Conservation (phyloP, 2,888 invertebrate species). For the Alloscopus bannaensis region DNA sequence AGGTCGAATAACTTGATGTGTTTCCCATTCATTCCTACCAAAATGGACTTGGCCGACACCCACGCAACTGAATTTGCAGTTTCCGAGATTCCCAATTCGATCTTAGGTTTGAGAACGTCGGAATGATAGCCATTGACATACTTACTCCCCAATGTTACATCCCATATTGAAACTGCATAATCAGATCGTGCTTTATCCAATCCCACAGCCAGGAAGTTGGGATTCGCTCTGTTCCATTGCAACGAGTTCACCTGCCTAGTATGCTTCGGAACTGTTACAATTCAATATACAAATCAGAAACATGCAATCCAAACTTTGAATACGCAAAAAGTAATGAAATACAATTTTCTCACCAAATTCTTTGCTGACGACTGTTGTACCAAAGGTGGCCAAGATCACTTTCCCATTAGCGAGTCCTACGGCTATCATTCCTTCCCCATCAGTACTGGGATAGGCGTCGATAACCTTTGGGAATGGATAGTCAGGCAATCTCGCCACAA, state of each 20-base stretch:
- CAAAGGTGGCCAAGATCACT: constrained; percentile 86
- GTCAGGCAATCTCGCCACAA: constrained; percentile 84
- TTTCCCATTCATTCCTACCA: constrained; percentile 94
- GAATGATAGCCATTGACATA: constrained; percentile 74
- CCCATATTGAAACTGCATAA: constrained; percentile 93
- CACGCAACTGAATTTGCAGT: constrained; percentile 90
- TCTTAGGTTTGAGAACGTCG: constrained; percentile 80
- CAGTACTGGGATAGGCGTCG: constrained; percentile 87
- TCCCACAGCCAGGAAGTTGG: constrained; percentile 88
- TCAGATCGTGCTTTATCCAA: constrained; percentile 93
- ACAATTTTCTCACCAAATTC: constrained; percentile 78
- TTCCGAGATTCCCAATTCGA: constrained; percentile 89
- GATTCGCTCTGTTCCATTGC: constrained; percentile 90
- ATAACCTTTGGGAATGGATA: constrained; percentile 90
- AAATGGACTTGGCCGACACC: constrained; percentile 86
- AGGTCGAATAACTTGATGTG: constrained; percentile 92
- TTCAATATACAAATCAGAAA: constrained; percentile 1
- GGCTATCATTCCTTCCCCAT: constrained; percentile 87
- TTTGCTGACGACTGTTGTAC: constrained; percentile 83
- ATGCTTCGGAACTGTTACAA: constrained; percentile 85
- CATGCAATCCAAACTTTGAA: neutral
- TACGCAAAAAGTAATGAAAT: neutral
- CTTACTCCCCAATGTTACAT: constrained; percentile 80
- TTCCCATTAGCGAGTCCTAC: constrained; percentile 93
- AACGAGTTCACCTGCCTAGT: constrained; percentile 90